A percentile compares a stretch with the other conserved stretches of the same genome.
phyloP scores from a whole-genome alignment of 92 coral and sea anemone genomes.

The Palythoa heliodiscus region DNA sequence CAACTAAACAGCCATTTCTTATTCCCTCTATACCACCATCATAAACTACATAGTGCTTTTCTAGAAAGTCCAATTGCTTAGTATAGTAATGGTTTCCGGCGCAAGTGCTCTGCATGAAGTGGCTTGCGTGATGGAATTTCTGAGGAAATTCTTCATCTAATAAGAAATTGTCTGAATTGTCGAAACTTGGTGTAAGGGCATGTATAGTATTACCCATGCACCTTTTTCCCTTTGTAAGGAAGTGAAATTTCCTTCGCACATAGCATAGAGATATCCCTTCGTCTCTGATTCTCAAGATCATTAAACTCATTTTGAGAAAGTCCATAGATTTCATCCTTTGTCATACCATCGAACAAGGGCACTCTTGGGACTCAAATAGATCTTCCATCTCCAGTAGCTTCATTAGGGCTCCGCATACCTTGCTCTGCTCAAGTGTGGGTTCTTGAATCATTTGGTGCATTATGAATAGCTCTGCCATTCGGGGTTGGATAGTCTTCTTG shows the following conservation, averaged over 20 bases:
- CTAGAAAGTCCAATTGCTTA: slow-evolving; percentile 9
- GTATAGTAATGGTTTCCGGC: slow-evolving; percentile 22
- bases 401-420: slow-evolving; percentile 62
- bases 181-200: slow-evolving; percentile 46
- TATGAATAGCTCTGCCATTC: slow-evolving; percentile 56
- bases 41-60: slow-evolving; percentile 15
- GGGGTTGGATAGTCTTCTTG: slow-evolving; percentile 42
- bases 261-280: slow-evolving; percentile 4
- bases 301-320: slow-evolving; percentile 55
- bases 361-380: slow-evolving; percentile 45
- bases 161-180: slow-evolving; percentile 49
- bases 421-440: slow-evolving; percentile 61
- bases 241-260: slow-evolving; percentile 45
- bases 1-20: slow-evolving; percentile 54
- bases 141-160: slow-evolving; percentile 47
- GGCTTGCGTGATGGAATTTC: slow-evolving; percentile 50
- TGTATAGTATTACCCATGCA: slow-evolving; percentile 58
- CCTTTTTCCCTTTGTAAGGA: slow-evolving; percentile 41
- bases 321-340: slow-evolving; percentile 34
- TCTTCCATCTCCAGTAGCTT: slow-evolving; percentile 60
- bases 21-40: slow-evolving; percentile 46
- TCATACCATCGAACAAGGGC: slow-evolving; percentile 48
- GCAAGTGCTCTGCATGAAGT: slow-evolving; percentile 43
- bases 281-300: slow-evolving; percentile 34
- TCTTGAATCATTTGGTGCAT: slow-evolving; percentile 60